Evolutionary conservation across 2,797 vertebrate genomes (phyloP).

Genomic region (Lepus townsendii): DNA sequence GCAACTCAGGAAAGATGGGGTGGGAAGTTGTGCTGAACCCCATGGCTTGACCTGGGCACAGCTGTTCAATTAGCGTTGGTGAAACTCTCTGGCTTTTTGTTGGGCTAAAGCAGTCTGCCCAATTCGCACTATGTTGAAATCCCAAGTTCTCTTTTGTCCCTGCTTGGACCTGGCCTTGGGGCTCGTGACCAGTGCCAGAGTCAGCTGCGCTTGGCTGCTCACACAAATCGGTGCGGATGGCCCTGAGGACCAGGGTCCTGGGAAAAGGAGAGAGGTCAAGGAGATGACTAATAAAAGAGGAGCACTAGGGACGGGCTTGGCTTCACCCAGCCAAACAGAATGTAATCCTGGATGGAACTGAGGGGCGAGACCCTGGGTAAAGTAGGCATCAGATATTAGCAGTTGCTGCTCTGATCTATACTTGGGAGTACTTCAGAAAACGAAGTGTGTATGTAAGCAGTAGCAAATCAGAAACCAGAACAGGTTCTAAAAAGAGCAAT

Average conservation of each 20-base stretch:
- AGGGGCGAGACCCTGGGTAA: slow-evolving; percentile 18
- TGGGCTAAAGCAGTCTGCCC: not conserved
- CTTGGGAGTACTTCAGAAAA: not conserved
- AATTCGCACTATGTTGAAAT: not conserved
- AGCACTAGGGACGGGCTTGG: not conserved
- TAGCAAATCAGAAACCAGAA: not conserved
- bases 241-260: slow-evolving; percentile 61
- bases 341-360: slow-evolving; percentile 8
- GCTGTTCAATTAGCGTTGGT: not conserved
- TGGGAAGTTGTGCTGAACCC: not conserved
- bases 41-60: not conserved
- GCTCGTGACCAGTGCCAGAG: not conserved
- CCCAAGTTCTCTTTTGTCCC: slow-evolving; percentile 2
- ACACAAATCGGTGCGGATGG: not conserved
- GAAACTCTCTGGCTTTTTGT: not conserved
- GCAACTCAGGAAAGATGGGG: not conserved
- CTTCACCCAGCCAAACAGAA: slow-evolving; percentile 57
- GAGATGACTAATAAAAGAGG: slow-evolving; percentile 64
- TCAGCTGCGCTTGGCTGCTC: slow-evolving; percentile 54
- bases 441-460: not conserved
- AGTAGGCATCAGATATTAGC: not conserved
- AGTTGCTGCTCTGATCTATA: not conserved
- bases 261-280: slow-evolving; percentile 60
- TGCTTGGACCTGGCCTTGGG: not conserved
- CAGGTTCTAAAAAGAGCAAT: not conserved